Evolutionary conservation across 1,140 invertebrate species (phyloP).

Genomic region (Papilio xuthus): DNA sequence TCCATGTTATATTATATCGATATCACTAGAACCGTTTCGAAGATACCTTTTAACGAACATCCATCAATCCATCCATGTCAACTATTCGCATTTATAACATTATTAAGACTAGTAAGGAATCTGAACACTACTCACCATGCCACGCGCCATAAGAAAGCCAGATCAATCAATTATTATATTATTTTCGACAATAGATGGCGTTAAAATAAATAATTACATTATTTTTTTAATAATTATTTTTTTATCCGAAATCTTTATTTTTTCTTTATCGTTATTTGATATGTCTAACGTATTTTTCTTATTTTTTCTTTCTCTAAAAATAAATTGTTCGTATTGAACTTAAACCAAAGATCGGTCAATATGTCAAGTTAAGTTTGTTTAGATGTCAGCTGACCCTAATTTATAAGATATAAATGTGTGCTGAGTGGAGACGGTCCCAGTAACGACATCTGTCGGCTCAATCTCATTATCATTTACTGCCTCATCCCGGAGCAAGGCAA

Average conservation of each 20-base stretch:
- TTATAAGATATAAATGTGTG: slow-evolving; percentile 6
- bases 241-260: too few species aligned
- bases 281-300: too few species aligned
- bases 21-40: too few species aligned
- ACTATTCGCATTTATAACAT: too few species aligned
- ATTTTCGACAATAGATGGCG: background rate
- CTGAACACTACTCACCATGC: background rate
- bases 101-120: too few species aligned
- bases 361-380: background rate
- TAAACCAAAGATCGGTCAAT: background rate
- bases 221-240: too few species aligned
- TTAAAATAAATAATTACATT: background rate
- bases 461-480: slow-evolving; percentile 23
- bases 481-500: slow-evolving; percentile 5
- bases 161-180: background rate
- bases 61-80: too few species aligned
- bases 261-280: background rate
- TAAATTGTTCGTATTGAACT: background rate
- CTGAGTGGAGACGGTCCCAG: background rate
- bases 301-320: background rate
- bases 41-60: too few species aligned
- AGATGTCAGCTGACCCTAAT: background rate
- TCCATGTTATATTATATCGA: too few species aligned
- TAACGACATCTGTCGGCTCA: slow-evolving; percentile 13
- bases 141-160: background rate